These are phyloP conservation scores for Rhorus exstirpatorius DNA, from an alignment of 2,888 invertebrate species.

Conservation along the genomic window DNA sequence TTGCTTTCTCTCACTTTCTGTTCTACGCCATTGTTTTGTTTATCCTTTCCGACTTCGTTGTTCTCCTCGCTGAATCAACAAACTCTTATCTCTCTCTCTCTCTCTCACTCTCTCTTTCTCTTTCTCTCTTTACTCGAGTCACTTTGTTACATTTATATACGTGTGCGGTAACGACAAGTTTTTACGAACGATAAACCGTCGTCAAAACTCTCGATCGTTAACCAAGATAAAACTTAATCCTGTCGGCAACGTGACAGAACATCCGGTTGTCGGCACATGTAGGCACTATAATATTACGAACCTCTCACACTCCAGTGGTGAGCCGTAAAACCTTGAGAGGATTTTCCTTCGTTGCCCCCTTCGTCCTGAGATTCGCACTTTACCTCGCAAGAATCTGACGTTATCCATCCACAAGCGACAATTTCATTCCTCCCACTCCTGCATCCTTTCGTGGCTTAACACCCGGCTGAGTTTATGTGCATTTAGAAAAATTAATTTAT, in stretches of 20 bases:
- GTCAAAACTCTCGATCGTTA: constrained; percentile 61
- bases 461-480: background rate
- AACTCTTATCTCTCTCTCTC: constrained; percentile 1
- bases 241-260: constrained; percentile 48
- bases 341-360: constrained; percentile 14
- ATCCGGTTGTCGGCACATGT: constrained; percentile 22
- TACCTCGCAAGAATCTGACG: constrained; percentile 33
- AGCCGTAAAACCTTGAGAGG: constrained; percentile 46
- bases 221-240: constrained; percentile 64
- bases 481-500: background rate
- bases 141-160: constrained; percentile 15
- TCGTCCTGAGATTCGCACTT: constrained; percentile 3
- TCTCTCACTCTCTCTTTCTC: constrained; percentile 4
- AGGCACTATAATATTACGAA: constrained; percentile 51
- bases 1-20: background rate
- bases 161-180: constrained; percentile 44
- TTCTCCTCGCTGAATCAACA: constrained; percentile 32
- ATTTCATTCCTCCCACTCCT: background rate
- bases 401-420: constrained; percentile 31
- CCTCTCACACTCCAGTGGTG: constrained; percentile 3
- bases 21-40: constrained; percentile 11
- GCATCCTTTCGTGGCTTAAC: too few relatives aligned
- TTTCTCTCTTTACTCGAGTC: background rate
- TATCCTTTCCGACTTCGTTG: constrained; percentile 3
- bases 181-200: constrained; percentile 61